Conservation (phyloP, 2,888 invertebrate genomes). For the Bimastos eiseni region DNA sequence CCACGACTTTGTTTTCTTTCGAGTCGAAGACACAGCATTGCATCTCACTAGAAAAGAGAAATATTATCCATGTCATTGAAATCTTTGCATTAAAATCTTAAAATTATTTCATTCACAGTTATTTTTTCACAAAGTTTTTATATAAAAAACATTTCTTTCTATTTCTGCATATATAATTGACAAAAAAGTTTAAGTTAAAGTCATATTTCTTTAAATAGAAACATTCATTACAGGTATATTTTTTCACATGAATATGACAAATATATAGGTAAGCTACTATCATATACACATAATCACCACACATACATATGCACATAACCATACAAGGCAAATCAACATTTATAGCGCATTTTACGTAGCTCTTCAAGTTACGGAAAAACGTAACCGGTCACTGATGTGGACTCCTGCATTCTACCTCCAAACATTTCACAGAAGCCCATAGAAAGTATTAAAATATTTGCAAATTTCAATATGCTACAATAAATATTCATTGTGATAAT, state of each 20-base stretch:
- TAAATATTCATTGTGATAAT: background rate
- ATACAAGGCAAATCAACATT: background rate
- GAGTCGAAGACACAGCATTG: background rate
- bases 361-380: background rate
- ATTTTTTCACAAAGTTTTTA: background rate
- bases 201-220: background rate
- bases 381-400: background rate
- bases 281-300: background rate
- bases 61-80: background rate
- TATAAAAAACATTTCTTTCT: background rate
- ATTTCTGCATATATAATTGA: background rate
- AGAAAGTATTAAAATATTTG: background rate
- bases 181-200: background rate
- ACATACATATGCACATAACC: background rate
- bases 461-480: background rate
- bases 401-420: background rate
- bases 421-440: too few species aligned
- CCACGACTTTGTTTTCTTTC: background rate
- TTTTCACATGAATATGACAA: background rate
- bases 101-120: background rate
- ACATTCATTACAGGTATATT: background rate
- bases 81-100: background rate
- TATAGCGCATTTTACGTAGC: background rate
- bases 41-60: background rate
- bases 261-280: background rate